Evolutionary conservation across 1,140 invertebrate species (phyloP).

Genomic region (Eueides isabella): DNA sequence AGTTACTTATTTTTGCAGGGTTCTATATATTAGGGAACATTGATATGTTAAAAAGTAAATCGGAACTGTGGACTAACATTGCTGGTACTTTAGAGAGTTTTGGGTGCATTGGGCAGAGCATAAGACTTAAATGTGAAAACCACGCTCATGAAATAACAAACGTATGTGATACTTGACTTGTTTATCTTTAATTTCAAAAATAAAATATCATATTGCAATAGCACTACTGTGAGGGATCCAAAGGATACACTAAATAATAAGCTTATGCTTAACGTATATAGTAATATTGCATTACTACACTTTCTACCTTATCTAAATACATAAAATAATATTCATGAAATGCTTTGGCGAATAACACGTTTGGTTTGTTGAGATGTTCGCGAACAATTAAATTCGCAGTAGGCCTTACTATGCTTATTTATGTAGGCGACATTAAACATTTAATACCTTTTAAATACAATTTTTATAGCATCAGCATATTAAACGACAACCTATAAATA

Average conservation of each 20-base stretch:
- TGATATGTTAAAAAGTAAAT: constrained; percentile 79
- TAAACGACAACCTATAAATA: no score
- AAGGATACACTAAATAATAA: no score
- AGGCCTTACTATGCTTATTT: no score
- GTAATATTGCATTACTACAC: background rate
- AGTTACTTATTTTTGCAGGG: constrained; percentile 53
- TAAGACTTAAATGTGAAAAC: constrained; percentile 79
- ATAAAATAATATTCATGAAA: no score
- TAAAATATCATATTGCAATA: background rate
- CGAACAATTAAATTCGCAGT: no score
- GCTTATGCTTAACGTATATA: no score
- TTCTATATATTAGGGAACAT: constrained; percentile 87
- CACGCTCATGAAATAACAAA: constrained; percentile 61
- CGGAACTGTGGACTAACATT: constrained; percentile 82
- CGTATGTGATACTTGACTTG: constrained; percentile 42
- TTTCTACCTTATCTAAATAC: no score
- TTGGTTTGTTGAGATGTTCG: no score
- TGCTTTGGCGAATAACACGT: no score
- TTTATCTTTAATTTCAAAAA: background rate
- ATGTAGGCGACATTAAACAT: no score
- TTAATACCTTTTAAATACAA: no score
- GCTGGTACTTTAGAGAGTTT: constrained; percentile 70
- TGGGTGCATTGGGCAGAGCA: constrained; percentile 67
- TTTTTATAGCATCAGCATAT: no score
- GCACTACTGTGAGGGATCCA: background rate